A percentile compares a stretch with the other conserved stretches of the same genome.
Evolutionary conservation across 2,888 invertebrate genomes (phyloP).

Genomic region (Agrenia bidenticulata): DNA sequence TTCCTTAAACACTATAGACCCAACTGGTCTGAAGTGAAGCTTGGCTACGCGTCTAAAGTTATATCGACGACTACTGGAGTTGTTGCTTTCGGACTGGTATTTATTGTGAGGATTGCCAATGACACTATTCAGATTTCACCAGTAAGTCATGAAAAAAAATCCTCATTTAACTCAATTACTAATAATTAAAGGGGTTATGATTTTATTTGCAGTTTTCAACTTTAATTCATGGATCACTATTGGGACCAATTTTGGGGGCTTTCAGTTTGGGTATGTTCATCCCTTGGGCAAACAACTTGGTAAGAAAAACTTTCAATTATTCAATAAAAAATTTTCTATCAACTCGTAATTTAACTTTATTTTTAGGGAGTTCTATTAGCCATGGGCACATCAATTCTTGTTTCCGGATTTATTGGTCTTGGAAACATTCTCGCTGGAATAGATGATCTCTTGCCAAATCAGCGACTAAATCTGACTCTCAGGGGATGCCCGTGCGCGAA

Average conservation of each 20-base stretch:
- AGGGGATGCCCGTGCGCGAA: constrained; percentile 19
- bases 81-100: constrained; percentile 76
- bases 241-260: constrained; percentile 40
- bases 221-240: constrained; percentile 38
- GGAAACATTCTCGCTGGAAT: constrained; percentile 31
- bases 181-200: not conserved
- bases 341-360: not conserved
- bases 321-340: not conserved
- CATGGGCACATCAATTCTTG: constrained; percentile 20
- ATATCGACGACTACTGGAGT: constrained; percentile 71
- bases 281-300: constrained; percentile 37
- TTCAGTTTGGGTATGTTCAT: constrained; percentile 42
- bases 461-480: constrained; percentile 17
- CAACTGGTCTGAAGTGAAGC: constrained; percentile 54
- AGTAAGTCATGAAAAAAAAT: no score
- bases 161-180: no score
- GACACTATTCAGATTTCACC: constrained; percentile 70
- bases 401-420: constrained; percentile 31
- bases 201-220: constrained; percentile 33
- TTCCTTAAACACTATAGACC: constrained; percentile 61
- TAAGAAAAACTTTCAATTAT: constrained; percentile 25
- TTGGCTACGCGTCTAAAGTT: constrained; percentile 72
- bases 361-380: constrained; percentile 26
- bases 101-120: constrained; percentile 82
- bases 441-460: constrained; percentile 26